phyloP scores from a whole-genome alignment of 2,888 invertebrate species.

The Hydropsyche betteni region DNA sequence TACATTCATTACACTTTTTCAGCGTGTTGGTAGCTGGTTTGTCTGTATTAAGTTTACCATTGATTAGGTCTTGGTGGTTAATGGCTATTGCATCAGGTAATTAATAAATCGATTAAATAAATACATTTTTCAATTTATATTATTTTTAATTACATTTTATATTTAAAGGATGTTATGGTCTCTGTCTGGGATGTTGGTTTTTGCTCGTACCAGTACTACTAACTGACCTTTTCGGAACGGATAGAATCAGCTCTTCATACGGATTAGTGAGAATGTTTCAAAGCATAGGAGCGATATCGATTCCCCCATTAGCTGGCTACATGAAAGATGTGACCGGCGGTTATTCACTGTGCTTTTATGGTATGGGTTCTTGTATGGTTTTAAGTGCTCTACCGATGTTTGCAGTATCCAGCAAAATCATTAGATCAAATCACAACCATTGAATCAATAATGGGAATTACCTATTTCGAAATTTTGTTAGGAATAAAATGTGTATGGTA shows the following conservation, averaged over 20 bases:
- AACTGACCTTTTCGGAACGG: constrained; percentile 78
- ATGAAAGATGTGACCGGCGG: constrained; percentile 76
- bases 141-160: background rate
- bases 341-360: constrained; percentile 77
- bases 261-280: constrained; percentile 81
- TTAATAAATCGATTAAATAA: constrained; percentile 20
- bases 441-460: background rate
- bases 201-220: constrained; percentile 77
- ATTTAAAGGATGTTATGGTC: constrained; percentile 68
- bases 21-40: constrained; percentile 76
- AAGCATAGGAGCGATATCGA: constrained; percentile 76
- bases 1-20: constrained; percentile 52
- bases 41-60: constrained; percentile 74
- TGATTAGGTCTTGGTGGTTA: constrained; percentile 71
- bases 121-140: background rate
- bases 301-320: constrained; percentile 75
- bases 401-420: constrained; percentile 54
- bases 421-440: constrained; percentile 35
- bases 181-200: constrained; percentile 81
- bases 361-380: constrained; percentile 81
- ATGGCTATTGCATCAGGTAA: constrained; percentile 72
- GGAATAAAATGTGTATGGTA: background rate
- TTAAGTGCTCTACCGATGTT: constrained; percentile 74
- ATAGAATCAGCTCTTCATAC: constrained; percentile 78
- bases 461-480: background rate